A percentile compares a stretch with the other conserved stretches of the same genome.
phyloP scores from a whole-genome alignment of 2,113 vertebrate species.

The Typhlomys cinereus region DNA sequence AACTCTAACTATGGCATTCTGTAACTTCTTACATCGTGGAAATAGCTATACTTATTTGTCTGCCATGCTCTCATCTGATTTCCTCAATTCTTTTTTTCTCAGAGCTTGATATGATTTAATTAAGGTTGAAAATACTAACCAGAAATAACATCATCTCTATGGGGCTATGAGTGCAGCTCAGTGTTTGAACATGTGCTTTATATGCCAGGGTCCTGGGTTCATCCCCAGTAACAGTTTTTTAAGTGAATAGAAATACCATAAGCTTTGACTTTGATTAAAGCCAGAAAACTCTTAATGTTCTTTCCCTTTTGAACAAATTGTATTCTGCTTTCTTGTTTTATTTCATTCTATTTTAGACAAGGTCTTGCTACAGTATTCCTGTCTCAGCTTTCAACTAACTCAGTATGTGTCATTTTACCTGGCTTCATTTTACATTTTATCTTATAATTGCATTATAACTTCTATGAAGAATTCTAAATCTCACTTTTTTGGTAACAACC shows the following conservation, averaged over 20 bases:
- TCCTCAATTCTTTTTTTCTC: slow-evolving; percentile 11
- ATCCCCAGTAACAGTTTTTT: neutral
- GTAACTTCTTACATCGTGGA: no score
- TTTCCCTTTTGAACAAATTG: neutral
- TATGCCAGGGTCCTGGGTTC: neutral
- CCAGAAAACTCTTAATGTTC: neutral
- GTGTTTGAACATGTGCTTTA: neutral
- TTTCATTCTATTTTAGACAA: neutral
- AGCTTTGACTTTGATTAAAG: neutral
- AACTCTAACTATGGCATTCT: no score
- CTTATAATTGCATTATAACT: neutral
- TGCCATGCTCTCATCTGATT: no score
- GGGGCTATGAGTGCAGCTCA: neutral
- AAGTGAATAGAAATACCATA: neutral
- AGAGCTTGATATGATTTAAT: neutral
- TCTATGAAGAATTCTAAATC: neutral
- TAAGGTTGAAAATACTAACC: neutral
- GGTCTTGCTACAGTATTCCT: neutral
- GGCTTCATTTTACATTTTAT: slow-evolving; percentile 57
- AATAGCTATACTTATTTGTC: no score
- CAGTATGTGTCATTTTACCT: neutral
- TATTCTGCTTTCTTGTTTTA: neutral
- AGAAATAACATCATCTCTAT: neutral
- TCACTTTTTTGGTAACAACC: neutral
- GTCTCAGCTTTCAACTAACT: neutral